Conservation (phyloP, 2,888 invertebrate genomes). For the Dione juno region DNA sequence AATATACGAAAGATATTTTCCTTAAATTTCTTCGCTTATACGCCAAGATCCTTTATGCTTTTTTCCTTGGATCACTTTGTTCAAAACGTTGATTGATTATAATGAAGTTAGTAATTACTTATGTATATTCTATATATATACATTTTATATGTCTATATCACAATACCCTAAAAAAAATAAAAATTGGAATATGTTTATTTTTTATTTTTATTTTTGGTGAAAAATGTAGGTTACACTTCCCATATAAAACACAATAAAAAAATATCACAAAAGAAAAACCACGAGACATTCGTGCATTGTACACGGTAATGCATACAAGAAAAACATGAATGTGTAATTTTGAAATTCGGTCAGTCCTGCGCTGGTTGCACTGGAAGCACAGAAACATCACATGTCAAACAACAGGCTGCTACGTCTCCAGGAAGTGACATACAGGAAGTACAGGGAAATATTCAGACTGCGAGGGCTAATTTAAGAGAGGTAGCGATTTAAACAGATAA, state of each 20-base stretch:
- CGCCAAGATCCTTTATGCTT: too few relatives aligned
- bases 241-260: neutral
- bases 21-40: too few relatives aligned
- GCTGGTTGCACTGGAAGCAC: constrained; percentile 49
- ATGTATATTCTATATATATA: too few relatives aligned
- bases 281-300: constrained; percentile 21
- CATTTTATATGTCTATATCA: too few relatives aligned
- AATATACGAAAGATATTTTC: too few relatives aligned
- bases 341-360: constrained; percentile 34
- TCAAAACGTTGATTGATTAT: too few relatives aligned
- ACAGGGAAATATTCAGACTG: constrained; percentile 64
- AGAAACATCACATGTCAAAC: constrained; percentile 60
- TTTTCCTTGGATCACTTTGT: too few relatives aligned
- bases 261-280: constrained; percentile 1
- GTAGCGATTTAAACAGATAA: constrained; percentile 39
- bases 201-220: too few relatives aligned
- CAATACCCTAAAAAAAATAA: too few relatives aligned
- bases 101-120: too few relatives aligned
- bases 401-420: constrained; percentile 71
- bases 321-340: constrained; percentile 34
- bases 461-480: constrained; percentile 48
- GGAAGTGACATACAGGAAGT: constrained; percentile 75
- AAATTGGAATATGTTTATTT: too few relatives aligned
- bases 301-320: constrained; percentile 23
- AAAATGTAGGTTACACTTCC: neutral